These are phyloP conservation scores for Lutjanus erythropterus DNA, from an alignment of 2,113 vertebrate species.

Conservation along the genomic window DNA sequence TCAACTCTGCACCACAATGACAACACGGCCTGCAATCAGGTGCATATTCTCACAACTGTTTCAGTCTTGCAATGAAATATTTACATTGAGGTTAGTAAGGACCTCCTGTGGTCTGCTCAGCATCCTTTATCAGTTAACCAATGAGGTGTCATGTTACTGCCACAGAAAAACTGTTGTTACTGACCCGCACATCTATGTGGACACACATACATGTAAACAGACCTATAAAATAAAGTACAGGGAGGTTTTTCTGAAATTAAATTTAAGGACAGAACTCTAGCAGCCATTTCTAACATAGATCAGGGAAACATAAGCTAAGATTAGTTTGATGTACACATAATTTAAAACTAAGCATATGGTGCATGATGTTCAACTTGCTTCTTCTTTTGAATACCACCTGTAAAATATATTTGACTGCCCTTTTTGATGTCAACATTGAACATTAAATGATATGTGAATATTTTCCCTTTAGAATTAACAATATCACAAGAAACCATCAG, in stretches of 20 bases:
- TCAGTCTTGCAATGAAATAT: constrained; percentile 73
- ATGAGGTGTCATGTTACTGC: constrained; percentile 58
- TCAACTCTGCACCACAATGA: not conserved
- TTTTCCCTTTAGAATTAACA: too few relatives aligned
- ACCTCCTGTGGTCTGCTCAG: constrained; percentile 48
- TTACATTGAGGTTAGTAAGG: constrained; percentile 44
- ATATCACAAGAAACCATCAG: not conserved
- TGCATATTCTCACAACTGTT: constrained; percentile 46
- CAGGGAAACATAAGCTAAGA: too few relatives aligned
- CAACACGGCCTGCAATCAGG: constrained; percentile 23
- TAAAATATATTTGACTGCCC: too few relatives aligned
- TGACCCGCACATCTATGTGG: not conserved
- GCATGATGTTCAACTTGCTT: too few relatives aligned
- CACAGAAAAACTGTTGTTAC: constrained; percentile 1
- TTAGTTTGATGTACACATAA: too few relatives aligned
- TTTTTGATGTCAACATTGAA: too few relatives aligned
- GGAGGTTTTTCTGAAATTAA: not conserved
- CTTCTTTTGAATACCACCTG: too few relatives aligned
- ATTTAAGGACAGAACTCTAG: too few relatives aligned
- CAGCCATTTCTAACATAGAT: too few relatives aligned
- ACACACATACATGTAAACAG: not conserved
- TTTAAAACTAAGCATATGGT: too few relatives aligned
- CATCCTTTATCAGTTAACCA: constrained; percentile 47
- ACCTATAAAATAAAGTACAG: not conserved
- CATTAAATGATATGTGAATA: not conserved